phyloP scores from a whole-genome alignment of 1,140 invertebrate species.

The Halesus radiatus region DNA sequence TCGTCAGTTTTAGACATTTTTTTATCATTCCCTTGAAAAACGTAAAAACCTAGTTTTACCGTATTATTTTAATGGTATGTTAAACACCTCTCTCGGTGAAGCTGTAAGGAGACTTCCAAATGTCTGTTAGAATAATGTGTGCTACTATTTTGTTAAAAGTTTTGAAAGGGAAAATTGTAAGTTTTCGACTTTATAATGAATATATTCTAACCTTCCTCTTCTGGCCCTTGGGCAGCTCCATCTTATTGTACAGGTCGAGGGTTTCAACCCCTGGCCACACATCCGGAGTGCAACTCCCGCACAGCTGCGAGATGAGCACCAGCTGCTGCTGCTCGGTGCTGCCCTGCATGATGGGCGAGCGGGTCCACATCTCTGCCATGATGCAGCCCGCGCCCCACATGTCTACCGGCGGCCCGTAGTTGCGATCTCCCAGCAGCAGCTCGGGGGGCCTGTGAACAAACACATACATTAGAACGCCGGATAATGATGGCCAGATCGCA shows the following conservation, averaged over 20 bases:
- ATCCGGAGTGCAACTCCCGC: constrained; percentile 95
- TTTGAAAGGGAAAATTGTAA: too few relatives aligned
- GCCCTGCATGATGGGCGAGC: constrained; percentile 91
- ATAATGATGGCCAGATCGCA: too few relatives aligned
- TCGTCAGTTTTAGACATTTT: too few relatives aligned
- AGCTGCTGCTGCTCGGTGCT: constrained; percentile 97
- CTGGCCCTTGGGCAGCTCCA: constrained; percentile 92
- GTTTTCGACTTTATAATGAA: too few relatives aligned
- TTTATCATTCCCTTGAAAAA: too few relatives aligned
- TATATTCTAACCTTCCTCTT: constrained; percentile 79
- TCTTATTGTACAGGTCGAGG: constrained; percentile 91
- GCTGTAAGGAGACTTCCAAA: too few relatives aligned
- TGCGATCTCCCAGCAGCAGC: constrained; percentile 89
- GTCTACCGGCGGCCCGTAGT: constrained; percentile 97
- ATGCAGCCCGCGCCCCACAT: constrained; percentile 99
- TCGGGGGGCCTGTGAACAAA: constrained; percentile 71
- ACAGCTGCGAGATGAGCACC: constrained; percentile 94
- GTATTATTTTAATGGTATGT: too few relatives aligned
- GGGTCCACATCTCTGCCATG: constrained; percentile 99
- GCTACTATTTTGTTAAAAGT: too few relatives aligned
- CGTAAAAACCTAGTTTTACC: too few relatives aligned
- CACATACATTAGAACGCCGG: too few relatives aligned
- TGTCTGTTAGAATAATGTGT: too few relatives aligned
- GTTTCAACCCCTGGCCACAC: constrained; percentile 96
- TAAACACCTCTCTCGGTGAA: too few relatives aligned